Evolutionary conservation across 37 sponge, comb jelly and placozoan genomes (phyloP).

Genomic region (Hormiphora californensis): DNA sequence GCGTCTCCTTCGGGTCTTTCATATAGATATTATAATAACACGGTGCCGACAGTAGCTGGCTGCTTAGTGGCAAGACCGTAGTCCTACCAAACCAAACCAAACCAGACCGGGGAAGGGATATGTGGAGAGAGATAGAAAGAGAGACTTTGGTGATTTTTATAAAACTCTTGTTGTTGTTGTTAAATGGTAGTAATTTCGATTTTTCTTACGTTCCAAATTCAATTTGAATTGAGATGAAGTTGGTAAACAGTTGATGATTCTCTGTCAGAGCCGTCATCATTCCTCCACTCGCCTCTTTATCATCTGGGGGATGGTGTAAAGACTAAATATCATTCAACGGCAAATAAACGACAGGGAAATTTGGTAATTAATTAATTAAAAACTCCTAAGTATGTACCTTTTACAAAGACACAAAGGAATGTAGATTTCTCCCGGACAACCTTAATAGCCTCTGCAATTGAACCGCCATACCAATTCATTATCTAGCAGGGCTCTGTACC

Average conservation of each 20-base stretch:
- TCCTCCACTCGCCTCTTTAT: neutral
- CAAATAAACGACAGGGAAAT: no score
- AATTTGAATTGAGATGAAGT: neutral
- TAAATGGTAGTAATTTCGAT: neutral
- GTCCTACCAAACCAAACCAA: no score
- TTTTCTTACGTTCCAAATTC: conserved; percentile 28
- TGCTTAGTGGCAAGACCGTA: no score
- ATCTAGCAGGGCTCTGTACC: no score
- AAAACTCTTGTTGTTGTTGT: no score
- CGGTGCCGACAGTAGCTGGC: no score
- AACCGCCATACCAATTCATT: conserved; percentile 32
- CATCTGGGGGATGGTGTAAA: conserved; percentile 48
- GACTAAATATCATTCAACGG: no score
- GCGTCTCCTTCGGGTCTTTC: no score
- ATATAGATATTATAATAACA: no score
- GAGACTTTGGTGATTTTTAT: no score
- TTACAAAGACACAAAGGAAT: conserved; percentile 18
- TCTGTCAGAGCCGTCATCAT: neutral
- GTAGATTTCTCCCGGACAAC: neutral
- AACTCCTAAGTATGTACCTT: neutral
- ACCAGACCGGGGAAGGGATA: no score
- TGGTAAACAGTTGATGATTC: neutral
- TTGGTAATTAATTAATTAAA: neutral
- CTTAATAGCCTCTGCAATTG: neutral
- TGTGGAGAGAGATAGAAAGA: no score